A percentile compares a stretch with the other conserved stretches of the same genome.
phyloP scores from a whole-genome alignment of 2,113 vertebrate species.

The Sapayoa aenigma region DNA sequence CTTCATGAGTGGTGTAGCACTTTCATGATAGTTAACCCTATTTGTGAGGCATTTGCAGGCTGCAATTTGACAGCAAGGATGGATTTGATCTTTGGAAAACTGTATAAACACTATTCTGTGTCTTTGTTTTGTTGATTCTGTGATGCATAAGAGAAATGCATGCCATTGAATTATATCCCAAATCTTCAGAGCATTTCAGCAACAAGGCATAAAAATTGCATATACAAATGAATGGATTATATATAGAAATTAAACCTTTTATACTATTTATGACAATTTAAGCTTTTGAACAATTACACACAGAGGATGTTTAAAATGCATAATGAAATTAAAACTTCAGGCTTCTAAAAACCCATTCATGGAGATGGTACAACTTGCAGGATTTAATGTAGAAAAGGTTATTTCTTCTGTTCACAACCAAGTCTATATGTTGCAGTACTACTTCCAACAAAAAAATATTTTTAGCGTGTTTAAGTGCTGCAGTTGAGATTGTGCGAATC shows the following conservation, averaged over 20 bases:
- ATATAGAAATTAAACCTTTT: background rate
- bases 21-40: background rate
- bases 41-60: background rate
- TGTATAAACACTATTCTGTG: background rate
- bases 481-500: background rate
- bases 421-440: background rate
- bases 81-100: background rate
- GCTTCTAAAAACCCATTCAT: background rate
- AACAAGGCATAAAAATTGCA: background rate
- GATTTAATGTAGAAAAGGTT: background rate
- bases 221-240: background rate
- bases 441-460: constrained; percentile 24
- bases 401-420: constrained; percentile 30
- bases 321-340: background rate
- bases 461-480: constrained; percentile 25
- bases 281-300: background rate
- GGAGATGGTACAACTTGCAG: background rate
- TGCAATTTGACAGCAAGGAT: background rate
- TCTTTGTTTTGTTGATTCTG: background rate
- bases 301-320: background rate
- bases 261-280: background rate
- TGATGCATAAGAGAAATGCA: background rate
- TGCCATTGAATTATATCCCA: background rate
- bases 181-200: background rate
- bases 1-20: background rate